A percentile compares a stretch with the other conserved stretches of the same genome.
These are phyloP conservation scores for Ptilodon capucinus DNA, from an alignment of 2,888 invertebrate species.

Conservation along the genomic window DNA sequence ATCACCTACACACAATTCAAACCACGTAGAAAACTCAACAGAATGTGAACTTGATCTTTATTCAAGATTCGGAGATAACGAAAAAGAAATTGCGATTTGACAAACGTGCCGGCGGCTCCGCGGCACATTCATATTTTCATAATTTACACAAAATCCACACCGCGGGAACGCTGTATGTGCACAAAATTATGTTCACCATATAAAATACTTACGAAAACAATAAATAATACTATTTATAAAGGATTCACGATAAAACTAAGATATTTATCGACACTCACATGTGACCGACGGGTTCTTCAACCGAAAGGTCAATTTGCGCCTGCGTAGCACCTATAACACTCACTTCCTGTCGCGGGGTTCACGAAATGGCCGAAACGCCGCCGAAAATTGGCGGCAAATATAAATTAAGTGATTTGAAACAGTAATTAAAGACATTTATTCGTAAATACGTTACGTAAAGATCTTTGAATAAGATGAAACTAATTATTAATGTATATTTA, in stretches of 20 bases:
- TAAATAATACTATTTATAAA: constrained; percentile 66
- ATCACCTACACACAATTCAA: constrained; percentile 42
- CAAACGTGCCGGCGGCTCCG: constrained; percentile 80
- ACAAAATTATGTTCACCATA: constrained; percentile 71
- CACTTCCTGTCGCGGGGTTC: constrained; percentile 82
- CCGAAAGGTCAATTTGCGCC: constrained; percentile 89
- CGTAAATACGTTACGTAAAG: not conserved
- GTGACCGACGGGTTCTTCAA: constrained; percentile 95
- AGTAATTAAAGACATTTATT: not conserved
- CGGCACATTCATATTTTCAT: constrained; percentile 58
- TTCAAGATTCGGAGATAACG: constrained; percentile 50
- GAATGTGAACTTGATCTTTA: constrained; percentile 53
- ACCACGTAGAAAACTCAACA: constrained; percentile 37
- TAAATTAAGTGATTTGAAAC: constrained; percentile 21
- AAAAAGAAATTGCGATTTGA: constrained; percentile 70
- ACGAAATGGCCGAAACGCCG: constrained; percentile 69
- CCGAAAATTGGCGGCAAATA: constrained; percentile 62
- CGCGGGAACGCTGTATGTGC: constrained; percentile 53
- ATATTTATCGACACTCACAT: constrained; percentile 90
- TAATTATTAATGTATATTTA: not conserved
- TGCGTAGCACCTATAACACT: constrained; percentile 85
- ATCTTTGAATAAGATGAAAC: not conserved
- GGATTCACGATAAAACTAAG: constrained; percentile 78
- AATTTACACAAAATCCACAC: constrained; percentile 74
- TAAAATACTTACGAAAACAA: constrained; percentile 79